Base-by-base conservation (phyloP, 2,888 invertebrate genomes). In the Seira sanloemensis region DNA sequence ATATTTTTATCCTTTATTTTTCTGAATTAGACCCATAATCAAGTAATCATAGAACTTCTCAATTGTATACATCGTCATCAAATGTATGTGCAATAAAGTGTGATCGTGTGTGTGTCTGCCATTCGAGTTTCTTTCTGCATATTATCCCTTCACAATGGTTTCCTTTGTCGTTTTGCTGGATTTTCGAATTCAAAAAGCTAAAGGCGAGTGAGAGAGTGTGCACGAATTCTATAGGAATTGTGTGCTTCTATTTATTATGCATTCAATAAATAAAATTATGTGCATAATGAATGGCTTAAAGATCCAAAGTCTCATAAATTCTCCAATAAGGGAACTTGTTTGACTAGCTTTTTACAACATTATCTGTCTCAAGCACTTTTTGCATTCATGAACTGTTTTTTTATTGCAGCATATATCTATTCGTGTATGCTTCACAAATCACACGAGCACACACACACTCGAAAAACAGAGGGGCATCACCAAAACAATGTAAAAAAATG, bases 291-390 rank as follows among this genome's bases (percentile, higher is more conserved):
- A 37, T 37, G 37, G 12, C 12, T 37, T 37, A 37, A 37, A 37
- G 37, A 37, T 37, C 12, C 37, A 37, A 37, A 37, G 37, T 37
- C 37, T 12, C 37, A 37, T 37, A 37, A 37, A 37, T 37, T 37
- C 37, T 84, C 65, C 66, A 78, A 72, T 68, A 79, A 73, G 78
- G 75, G 74, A 81, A 85, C 77, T 78, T 74, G 77, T 77, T 82
- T 77, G 81, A 78, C 85, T 86, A 65, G 80, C 50, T 79, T 67
- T 79, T 74, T 25, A 26, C 37, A 19, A 73, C 24, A 58, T 73
- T 50, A 50, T 54, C 27, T 9, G 19, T 58, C 12, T 7, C 27
- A 67, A 65, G 67, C 62, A 72, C 58, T 74, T 24, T 78, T 78
- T 69, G 66, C 65, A 76, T 50, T 72, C 37, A 37, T 12, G 37